These are phyloP conservation scores for Alethe castanea DNA, from an alignment of 2,113 vertebrate genomes.

Conservation along the genomic window DNA sequence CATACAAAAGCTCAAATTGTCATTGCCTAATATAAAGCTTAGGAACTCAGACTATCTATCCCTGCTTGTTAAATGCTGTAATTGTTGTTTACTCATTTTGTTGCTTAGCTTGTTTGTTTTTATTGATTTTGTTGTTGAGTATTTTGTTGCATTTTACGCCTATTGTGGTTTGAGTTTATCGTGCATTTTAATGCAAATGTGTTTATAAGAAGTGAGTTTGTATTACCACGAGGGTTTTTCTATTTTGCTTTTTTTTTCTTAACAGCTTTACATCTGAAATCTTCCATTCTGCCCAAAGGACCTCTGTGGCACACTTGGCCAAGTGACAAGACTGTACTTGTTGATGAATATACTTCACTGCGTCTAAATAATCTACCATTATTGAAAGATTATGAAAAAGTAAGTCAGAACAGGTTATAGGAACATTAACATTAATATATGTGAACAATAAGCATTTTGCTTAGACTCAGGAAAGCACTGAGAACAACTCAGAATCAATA, in stretches of 20 bases:
- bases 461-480: not conserved
- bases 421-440: not conserved
- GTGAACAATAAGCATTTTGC: not conserved
- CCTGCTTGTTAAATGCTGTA: slow-evolving; percentile 27
- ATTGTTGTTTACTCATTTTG: slow-evolving; percentile 51
- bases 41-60: not conserved
- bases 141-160: slow-evolving; percentile 3
- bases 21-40: slow-evolving; percentile 6
- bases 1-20: not conserved
- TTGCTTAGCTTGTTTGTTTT: slow-evolving; percentile 36
- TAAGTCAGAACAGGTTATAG: not conserved
- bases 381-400: not conserved
- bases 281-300: not conserved
- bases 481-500: not conserved
- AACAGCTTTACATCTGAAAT: not conserved
- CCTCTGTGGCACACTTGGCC: not conserved
- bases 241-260: not conserved
- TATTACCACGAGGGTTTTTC: not conserved
- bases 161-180: slow-evolving; percentile 26
- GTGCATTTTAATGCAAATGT: slow-evolving; percentile 37
- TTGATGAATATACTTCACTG: not conserved
- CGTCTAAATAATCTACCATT: not conserved
- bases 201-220: not conserved
- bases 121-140: slow-evolving; percentile 35
- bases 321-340: not conserved